Percentiles rank a stretch among this genome's conserved stretches.
Evolutionary conservation across 2,113 vertebrate species (phyloP).

Genomic region (Semnornis frantzii): DNA sequence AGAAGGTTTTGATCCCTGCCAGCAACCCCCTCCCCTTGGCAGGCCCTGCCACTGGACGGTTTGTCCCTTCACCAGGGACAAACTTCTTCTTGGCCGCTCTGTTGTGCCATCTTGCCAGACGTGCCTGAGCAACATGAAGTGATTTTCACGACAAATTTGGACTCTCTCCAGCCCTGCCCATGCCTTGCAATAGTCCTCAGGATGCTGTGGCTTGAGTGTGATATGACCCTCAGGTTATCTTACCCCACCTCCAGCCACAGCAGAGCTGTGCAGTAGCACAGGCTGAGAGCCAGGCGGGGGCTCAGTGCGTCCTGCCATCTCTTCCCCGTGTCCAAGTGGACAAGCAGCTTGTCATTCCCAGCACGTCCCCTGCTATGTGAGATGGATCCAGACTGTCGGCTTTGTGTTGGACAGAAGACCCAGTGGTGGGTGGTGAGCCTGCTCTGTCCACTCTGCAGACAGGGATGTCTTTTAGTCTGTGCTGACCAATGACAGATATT

Average conservation of each 20-base stretch:
- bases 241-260: background rate
- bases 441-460: background rate
- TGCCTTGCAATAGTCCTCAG: background rate
- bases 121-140: accelerated
- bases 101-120: background rate
- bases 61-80: background rate
- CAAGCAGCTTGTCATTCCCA: background rate
- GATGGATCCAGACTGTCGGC: background rate
- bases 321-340: background rate
- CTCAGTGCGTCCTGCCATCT: background rate
- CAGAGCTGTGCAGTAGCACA: background rate
- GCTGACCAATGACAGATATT: accelerated
- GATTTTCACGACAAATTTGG: background rate
- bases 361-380: background rate
- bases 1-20: background rate
- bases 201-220: accelerated
- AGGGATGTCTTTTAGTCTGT: background rate
- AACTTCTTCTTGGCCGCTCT: background rate
- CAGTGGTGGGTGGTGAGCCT: background rate
- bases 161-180: background rate
- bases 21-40: background rate
- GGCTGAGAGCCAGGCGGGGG: background rate
- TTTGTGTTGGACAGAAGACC: background rate
- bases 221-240: background rate
- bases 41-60: background rate